These are phyloP conservation scores for Nephotettix cincticeps DNA, from an alignment of 1,140 invertebrate genomes.

Conservation along the genomic window DNA sequence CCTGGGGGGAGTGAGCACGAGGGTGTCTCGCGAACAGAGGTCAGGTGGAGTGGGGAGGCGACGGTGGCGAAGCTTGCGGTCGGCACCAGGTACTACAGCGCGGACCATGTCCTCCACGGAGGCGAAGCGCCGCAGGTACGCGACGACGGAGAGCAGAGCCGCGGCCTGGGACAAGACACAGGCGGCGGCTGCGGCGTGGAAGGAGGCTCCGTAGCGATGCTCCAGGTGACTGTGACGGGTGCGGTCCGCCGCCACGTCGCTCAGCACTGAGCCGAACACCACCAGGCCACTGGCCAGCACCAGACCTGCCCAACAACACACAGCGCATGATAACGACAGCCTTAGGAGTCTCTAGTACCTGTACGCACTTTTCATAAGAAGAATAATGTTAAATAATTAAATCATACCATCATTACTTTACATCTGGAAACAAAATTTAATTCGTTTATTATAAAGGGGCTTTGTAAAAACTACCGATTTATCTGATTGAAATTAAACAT, in stretches of 20 bases:
- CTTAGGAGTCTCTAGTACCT: too few species aligned
- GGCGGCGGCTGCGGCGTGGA: conserved; percentile 63
- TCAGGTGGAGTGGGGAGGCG: conserved; percentile 38
- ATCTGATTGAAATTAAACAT: too few species aligned
- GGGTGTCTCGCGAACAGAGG: not conserved
- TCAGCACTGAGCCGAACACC: conserved; percentile 62
- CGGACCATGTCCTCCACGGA: conserved; percentile 64
- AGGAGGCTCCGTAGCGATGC: conserved; percentile 70
- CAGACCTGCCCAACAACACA: conserved; percentile 57
- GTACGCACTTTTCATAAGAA: too few species aligned
- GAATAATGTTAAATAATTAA: too few species aligned
- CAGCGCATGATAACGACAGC: too few species aligned
- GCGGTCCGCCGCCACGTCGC: conserved; percentile 56
- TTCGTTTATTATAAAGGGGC: too few species aligned
- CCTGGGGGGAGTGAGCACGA: not conserved
- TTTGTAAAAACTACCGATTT: too few species aligned
- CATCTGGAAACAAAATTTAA: too few species aligned
- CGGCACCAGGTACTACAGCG: conserved; percentile 62
- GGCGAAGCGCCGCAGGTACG: conserved; percentile 61
- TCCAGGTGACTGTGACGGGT: conserved; percentile 47
- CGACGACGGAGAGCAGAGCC: conserved; percentile 61
- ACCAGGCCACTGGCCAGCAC: conserved; percentile 61
- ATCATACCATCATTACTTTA: too few species aligned
- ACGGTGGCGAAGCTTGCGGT: conserved; percentile 50
- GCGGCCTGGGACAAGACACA: conserved; percentile 65